Percentiles rank a stretch among this genome's conserved stretches.
Evolutionary conservation across 53 echinoderm and acorn worm genomes (phyloP).

Genomic region (Crossaster papposus): DNA sequence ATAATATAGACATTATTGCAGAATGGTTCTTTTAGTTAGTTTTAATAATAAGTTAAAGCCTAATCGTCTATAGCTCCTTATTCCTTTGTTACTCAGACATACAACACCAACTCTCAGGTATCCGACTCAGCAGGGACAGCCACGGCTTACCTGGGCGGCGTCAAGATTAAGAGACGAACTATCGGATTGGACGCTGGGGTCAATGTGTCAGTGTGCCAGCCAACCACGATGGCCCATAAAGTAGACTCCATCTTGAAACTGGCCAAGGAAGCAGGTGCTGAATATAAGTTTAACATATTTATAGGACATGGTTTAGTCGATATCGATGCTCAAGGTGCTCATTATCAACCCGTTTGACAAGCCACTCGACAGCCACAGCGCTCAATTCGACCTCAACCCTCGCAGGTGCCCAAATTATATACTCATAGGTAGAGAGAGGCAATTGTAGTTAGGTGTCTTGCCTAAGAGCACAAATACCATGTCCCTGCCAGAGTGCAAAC

Average conservation of each 20-base stretch:
- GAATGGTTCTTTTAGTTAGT: neutral
- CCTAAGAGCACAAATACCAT: no score
- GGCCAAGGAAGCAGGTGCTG: conserved; percentile 29
- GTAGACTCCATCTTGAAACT: conserved; percentile 15
- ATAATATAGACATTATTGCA: neutral
- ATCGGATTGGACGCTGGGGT: conserved; percentile 78
- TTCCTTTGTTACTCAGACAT: conserved; percentile 60
- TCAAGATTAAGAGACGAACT: conserved; percentile 79
- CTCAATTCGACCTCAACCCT: no score
- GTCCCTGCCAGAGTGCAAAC: no score
- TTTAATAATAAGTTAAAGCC: neutral
- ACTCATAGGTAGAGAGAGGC: no score
- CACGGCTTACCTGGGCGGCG: conserved; percentile 79
- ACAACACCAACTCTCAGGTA: conserved; percentile 84
- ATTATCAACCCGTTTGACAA: no score
- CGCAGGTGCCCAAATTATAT: no score
- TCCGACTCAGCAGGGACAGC: conserved; percentile 91
- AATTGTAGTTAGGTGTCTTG: no score
- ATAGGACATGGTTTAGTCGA: no score
- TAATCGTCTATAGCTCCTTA: neutral
- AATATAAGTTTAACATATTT: neutral
- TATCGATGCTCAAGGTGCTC: no score
- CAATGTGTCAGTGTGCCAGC: neutral
- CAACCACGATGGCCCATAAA: conserved; percentile 11
- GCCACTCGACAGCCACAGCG: no score